Evolutionary conservation across 2,888 invertebrate species (phyloP).

Genomic region (Pristionchus maxplancki): DNA sequence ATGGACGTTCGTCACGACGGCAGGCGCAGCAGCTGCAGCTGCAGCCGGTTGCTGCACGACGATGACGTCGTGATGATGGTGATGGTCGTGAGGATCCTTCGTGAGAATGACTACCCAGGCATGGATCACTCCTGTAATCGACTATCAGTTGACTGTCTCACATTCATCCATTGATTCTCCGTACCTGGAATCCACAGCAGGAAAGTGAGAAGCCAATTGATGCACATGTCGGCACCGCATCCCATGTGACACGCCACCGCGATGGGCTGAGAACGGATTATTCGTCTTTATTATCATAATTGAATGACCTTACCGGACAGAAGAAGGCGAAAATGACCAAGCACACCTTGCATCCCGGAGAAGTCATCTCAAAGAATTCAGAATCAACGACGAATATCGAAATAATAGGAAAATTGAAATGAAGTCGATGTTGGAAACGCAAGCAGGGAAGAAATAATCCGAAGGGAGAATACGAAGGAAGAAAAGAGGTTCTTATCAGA

Average conservation of each 20-base stretch:
- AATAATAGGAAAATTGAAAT: not conserved
- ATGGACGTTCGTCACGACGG: not conserved
- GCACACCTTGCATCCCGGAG: not conserved
- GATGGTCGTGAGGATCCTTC: not conserved
- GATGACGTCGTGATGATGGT: not conserved
- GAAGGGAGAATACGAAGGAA: too few relatives aligned
- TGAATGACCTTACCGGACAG: not conserved
- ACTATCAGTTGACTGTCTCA: not conserved
- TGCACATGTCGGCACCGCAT: not conserved
- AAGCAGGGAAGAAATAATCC: not conserved
- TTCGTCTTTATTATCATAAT: not conserved
- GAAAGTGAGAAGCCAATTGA: not conserved
- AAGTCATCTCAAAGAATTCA: not conserved
- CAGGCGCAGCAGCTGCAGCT: not conserved
- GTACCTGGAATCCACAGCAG: not conserved
- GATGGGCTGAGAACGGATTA: not conserved
- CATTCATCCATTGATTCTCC: not conserved
- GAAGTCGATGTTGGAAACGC: not conserved
- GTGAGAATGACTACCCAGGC: not conserved
- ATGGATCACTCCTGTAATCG: not conserved
- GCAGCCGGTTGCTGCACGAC: not conserved
- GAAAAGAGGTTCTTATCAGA: not conserved
- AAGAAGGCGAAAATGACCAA: not conserved
- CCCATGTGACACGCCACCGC: not conserved
- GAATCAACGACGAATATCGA: too few relatives aligned